phyloP scores from a whole-genome alignment of 2,113 vertebrate species.

The Trogon surrucura region DNA sequence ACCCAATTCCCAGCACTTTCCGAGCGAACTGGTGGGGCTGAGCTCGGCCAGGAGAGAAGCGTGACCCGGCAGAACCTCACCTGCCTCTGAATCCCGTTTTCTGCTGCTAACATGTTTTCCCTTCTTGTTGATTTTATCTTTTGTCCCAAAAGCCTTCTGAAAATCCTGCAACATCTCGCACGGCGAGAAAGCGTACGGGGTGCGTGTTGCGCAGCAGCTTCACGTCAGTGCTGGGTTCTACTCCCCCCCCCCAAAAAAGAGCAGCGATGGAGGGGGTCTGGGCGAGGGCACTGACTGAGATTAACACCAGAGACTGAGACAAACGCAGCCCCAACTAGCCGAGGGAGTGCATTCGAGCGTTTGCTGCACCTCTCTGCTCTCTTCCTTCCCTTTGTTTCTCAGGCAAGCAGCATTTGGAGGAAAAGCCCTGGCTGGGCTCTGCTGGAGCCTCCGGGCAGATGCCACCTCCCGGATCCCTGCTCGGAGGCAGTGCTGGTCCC shows the following conservation, averaged over 20 bases:
- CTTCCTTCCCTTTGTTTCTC: slow-evolving; percentile 18
- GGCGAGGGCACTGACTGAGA: neutral
- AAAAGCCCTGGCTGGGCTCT: neutral
- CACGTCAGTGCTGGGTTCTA: rapidly evolving
- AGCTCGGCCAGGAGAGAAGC: neutral
- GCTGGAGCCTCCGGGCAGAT: neutral
- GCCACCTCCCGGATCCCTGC: neutral
- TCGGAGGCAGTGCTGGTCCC: neutral
- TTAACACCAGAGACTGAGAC: neutral
- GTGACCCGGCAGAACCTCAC: neutral
- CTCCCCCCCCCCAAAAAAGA: neutral
- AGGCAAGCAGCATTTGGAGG: neutral
- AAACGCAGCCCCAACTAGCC: neutral
- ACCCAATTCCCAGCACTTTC: neutral
- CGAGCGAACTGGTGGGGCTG: neutral
- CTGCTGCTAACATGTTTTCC: neutral
- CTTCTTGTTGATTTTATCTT: neutral
- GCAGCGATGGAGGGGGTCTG: neutral
- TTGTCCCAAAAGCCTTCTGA: neutral
- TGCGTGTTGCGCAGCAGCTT: neutral
- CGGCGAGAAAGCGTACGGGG: rapidly evolving
- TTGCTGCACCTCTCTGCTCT: neutral
- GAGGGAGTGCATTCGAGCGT: neutral
- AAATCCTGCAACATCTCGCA: neutral
- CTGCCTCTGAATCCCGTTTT: neutral